phyloP scores from a whole-genome alignment of 2,888 invertebrate genomes.

The Drosophila paranaensis region DNA sequence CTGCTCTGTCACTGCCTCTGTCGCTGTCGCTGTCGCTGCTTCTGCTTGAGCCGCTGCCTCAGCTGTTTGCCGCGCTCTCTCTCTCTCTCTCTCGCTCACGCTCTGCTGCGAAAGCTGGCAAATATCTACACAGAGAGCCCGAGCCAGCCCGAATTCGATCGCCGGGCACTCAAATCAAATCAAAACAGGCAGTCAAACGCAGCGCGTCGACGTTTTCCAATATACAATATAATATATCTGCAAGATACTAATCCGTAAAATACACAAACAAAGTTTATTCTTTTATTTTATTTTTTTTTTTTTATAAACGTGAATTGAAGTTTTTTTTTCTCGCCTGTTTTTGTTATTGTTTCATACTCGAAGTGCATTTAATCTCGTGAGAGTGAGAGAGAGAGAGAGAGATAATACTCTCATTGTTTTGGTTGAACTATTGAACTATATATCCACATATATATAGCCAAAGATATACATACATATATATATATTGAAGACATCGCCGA shows the following conservation, averaged over 20 bases:
- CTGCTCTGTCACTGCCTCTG: slow-evolving; percentile 2
- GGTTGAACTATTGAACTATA: neutral
- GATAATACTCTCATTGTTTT: neutral
- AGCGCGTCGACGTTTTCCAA: slow-evolving; percentile 63
- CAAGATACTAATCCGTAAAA: slow-evolving; percentile 15
- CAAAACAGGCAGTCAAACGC: slow-evolving; percentile 73
- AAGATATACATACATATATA: neutral
- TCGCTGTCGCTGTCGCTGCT: slow-evolving; percentile 5
- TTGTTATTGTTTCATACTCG: slow-evolving; percentile 3
- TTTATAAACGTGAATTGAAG: neutral
- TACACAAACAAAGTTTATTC: neutral
- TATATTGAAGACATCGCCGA: neutral
- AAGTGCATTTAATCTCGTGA: slow-evolving; percentile 19
- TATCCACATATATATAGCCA: neutral
- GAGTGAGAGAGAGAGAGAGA: neutral
- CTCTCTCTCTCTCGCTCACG: no score
- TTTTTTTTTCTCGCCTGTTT: slow-evolving; percentile 5
- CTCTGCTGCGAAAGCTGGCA: slow-evolving; percentile 38
- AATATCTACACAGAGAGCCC: slow-evolving; percentile 28
- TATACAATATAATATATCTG: slow-evolving; percentile 32
- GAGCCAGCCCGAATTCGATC: slow-evolving; percentile 56
- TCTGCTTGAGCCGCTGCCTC: slow-evolving; percentile 1
- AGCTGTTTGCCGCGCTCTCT: neutral
- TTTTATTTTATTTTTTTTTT: slow-evolving; percentile 26
- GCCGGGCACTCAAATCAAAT: slow-evolving; percentile 69